phyloP scores from a whole-genome alignment of 2,113 vertebrate genomes.

The Leptodactylus fuscus region DNA sequence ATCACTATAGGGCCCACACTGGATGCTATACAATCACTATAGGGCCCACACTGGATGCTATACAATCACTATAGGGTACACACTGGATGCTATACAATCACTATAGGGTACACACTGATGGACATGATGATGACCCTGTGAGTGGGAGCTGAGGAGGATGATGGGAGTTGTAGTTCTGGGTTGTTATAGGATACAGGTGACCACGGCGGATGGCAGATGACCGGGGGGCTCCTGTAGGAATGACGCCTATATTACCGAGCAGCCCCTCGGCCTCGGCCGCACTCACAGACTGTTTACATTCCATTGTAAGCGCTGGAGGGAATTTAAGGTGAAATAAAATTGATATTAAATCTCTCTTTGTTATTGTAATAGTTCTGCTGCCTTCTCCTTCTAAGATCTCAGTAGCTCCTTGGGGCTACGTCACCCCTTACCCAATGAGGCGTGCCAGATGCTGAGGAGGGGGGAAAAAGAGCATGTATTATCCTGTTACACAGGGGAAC shows the following conservation, averaged over 20 bases:
- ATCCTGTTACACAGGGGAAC: constrained; percentile 90
- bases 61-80: too few relatives aligned
- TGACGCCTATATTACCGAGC: neutral
- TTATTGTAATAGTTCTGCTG: constrained; percentile 13
- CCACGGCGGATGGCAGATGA: too few relatives aligned
- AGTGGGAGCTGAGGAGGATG: too few relatives aligned
- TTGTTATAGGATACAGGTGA: too few relatives aligned
- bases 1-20: too few relatives aligned
- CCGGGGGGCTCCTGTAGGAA: neutral
- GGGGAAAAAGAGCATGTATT: constrained; percentile 88
- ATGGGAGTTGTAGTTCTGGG: too few relatives aligned
- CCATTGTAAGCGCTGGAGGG: neutral
- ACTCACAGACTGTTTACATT: constrained; percentile 5
- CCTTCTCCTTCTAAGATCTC: constrained; percentile 11
- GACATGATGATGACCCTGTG: too few relatives aligned
- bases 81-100: too few relatives aligned
- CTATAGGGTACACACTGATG: too few relatives aligned
- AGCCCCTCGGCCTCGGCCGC: neutral
- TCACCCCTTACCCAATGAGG: constrained; percentile 46
- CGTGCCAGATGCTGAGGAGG: constrained; percentile 63
- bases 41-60: too few relatives aligned
- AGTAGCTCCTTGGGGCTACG: constrained; percentile 36
- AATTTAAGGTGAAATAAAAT: neutral
- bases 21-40: too few relatives aligned
- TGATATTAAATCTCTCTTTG: constrained; percentile 1